Base-by-base conservation (phyloP, 2,888 invertebrate species). In the Muscina levida region DNA sequence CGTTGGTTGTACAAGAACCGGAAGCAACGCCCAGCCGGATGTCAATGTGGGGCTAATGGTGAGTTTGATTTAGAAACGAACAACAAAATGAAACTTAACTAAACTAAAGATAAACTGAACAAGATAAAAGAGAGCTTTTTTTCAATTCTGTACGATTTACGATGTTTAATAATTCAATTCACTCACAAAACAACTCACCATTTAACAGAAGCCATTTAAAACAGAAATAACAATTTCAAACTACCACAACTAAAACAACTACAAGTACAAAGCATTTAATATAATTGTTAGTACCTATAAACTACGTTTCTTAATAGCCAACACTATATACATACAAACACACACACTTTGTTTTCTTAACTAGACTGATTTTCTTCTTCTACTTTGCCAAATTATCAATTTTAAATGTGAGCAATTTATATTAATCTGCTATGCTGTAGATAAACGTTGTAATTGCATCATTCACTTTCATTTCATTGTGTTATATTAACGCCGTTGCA, bases 1-100 rank as follows among this genome's bases (percentile, higher is more conserved):
- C 85, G 85, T 82, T 85, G 88, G 88, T 88, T 86, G 82, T 87
- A 85, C 82, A 87, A 85, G 83, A 86, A 87, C 82, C 87, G 88
- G 85, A 85, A 87, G 83, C 86, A 84, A 81, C 87, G 85, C 79
- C 85, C 85, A 80, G 80, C 85, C 85, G 88, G 89, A 89, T 88
- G 90, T 86, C 87, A 87, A 84, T 90, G 89, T 85, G 89, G 89
- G 86, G 89, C 89, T 85, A 87, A 87, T 87, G 89, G 89, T 90
- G 90, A 90, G 90, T 90, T 84, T 86, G 72, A 65, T 39, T 26
- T 77, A 68, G 62, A 74, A 70, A 79, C 48, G 37, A 31, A 44
- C 62, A 51, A 72, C 17, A 22, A 4, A 57, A 68, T n/a, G n/a
- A n/a, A n/a, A 68, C 5, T 53, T 51, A 26, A 46, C 24, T 44